These are phyloP conservation scores for Morelia viridis DNA, from an alignment of 2,797 vertebrate species.

Conservation along the genomic window DNA sequence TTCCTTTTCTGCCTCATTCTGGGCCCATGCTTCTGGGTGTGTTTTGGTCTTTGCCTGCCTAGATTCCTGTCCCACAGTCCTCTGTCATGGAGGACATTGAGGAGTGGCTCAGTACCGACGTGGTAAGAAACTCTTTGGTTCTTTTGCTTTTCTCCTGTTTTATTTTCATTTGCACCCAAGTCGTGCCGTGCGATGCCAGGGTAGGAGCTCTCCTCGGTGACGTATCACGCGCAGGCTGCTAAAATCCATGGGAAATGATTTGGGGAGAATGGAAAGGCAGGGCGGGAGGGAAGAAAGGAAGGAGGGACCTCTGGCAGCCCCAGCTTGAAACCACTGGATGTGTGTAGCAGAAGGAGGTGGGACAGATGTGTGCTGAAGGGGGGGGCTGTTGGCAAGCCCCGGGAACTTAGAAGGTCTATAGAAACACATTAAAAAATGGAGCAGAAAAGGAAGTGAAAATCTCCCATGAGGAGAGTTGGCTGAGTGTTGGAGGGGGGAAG, in stretches of 20 bases:
- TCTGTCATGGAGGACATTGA: conserved; percentile 99
- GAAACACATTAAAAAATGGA: not conserved
- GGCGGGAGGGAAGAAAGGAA: too few species aligned
- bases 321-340: not conserved
- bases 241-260: not conserved
- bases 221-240: not conserved
- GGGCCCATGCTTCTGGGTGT: conserved; percentile 73
- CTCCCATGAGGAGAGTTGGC: not conserved
- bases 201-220: not conserved
- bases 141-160: conserved; percentile 73
- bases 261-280: not conserved
- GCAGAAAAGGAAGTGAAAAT: not conserved
- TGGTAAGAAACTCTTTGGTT: conserved; percentile 86
- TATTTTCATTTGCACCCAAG: not conserved
- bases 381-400: not conserved
- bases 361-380: not conserved
- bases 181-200: not conserved
- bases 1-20: conserved; percentile 62
- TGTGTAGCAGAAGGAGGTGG: not conserved
- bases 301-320: too few species aligned
- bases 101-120: conserved; percentile 97
- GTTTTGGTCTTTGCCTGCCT: conserved; percentile 82
- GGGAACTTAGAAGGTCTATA: not conserved
- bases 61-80: conserved; percentile 91
- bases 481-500: not conserved